Evolutionary conservation across 1,140 invertebrate genomes (phyloP).

Genomic region (Helicoverpa armigera): DNA sequence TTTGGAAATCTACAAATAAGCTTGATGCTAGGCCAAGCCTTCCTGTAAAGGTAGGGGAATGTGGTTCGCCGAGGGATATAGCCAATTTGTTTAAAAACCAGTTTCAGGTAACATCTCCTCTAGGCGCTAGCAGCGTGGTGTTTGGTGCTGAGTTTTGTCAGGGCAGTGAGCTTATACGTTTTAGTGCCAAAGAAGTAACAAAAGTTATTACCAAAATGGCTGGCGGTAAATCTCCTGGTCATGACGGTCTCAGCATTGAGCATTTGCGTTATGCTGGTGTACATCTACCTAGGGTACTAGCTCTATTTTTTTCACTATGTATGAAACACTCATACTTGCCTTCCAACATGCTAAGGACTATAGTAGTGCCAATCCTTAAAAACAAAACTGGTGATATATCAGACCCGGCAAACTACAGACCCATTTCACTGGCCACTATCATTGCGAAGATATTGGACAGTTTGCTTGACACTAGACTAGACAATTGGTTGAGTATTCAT

Average conservation of each 20-base stretch:
- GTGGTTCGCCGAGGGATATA: not conserved
- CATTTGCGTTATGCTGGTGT: conserved; percentile 29
- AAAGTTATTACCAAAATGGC: conserved; percentile 13
- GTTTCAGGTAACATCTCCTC: not conserved
- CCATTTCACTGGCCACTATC: not conserved
- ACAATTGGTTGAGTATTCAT: not conserved
- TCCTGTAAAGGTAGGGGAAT: not conserved
- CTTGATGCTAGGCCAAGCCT: not conserved
- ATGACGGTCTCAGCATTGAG: not conserved
- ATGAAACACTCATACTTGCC: not conserved
- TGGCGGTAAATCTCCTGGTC: conserved; percentile 43
- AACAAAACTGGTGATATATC: not conserved
- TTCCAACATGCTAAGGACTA: not conserved
- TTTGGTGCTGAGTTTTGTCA: not conserved
- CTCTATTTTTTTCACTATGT: conserved; percentile 40
- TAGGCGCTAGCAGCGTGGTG: not conserved
- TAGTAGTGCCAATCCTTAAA: not conserved
- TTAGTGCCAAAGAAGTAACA: not conserved
- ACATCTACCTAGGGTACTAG: conserved; percentile 31
- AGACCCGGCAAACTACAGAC: not conserved
- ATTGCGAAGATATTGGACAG: not conserved
- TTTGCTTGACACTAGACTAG: not conserved
- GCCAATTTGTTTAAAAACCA: not conserved
- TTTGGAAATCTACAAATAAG: conserved; percentile 2
- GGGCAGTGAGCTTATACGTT: no score